Evolutionary conservation across 2,113 vertebrate genomes (phyloP), one percentile per base, ranked within the genome.

Genomic region (Oreochromis niloticus): DNA sequence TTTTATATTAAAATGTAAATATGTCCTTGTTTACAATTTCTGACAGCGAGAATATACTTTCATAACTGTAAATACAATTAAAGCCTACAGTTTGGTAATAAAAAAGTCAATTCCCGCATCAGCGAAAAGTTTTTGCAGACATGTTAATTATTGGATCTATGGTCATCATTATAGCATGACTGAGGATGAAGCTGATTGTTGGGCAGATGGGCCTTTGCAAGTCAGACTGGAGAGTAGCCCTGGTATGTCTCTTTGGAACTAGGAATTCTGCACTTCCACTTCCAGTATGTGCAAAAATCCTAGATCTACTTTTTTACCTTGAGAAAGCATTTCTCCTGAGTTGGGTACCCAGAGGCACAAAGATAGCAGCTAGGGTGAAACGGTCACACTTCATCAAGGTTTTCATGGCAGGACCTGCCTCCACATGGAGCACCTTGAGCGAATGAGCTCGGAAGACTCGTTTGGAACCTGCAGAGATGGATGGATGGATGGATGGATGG

Each of bases 321-420:
- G 14, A 61, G 57, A 61, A 61, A 61, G 27, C 57, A 61, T 61
- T 61, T 61, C 30, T 61, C 27, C 57, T 4, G 57, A 4, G 57
- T 17, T 32, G 57, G 56, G 56, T 30, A 57, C 24, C 24, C 24
- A 30, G 56, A 59, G 56, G 57, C 8, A 1, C 57, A 61, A 61
- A 6, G 8, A 61, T 34, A 10, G 59, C 32, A 63, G 59, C 30
- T 36, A 63, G 59, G 59, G 59, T 63, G 32, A 19, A 19, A 63
- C 16, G 0, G 32, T 0, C 3, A 63, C 32, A 63, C 59, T 4
- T 34, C 9, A 36, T 34, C 16, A 11, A 36, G 30, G 30, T 63
- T 63, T 34, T 63, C 30, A 34, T 19, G 59, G 27, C 13, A 59
- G 24, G 57, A 63, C 59, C 59, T 63, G 30, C 59, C 9, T 36